phyloP scores from a whole-genome alignment of 2,797 vertebrate genomes.

The Ctenopoma multispine region DNA sequence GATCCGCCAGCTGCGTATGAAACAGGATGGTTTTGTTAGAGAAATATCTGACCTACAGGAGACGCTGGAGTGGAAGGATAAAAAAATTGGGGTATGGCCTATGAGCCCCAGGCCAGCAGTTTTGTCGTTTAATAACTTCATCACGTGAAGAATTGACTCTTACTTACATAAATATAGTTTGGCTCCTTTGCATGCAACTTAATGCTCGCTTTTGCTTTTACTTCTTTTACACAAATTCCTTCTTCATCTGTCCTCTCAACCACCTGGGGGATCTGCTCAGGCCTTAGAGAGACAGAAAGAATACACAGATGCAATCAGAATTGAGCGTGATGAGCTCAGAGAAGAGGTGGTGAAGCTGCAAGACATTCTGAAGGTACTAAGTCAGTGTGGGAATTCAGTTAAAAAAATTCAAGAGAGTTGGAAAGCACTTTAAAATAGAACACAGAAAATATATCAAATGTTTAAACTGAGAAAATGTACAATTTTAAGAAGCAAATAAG shows the following conservation, averaged over 20 bases:
- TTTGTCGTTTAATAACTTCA: background rate
- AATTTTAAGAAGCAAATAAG: too few relatives aligned
- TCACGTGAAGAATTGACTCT: constrained; percentile 4
- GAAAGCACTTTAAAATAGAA: too few relatives aligned
- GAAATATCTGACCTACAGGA: constrained; percentile 96
- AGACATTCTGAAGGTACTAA: constrained; percentile 93
- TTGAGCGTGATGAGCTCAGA: constrained; percentile 95
- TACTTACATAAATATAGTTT: constrained; percentile 1
- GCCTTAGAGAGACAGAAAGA: constrained; percentile 99
- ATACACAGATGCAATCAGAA: constrained; percentile 94
- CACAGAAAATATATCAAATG: too few relatives aligned
- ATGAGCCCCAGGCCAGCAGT: constrained; percentile 5
- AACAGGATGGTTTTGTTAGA: constrained; percentile 90
- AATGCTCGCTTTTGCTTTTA: constrained; percentile 32
- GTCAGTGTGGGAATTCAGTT: constrained; percentile 25
- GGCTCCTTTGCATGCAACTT: constrained; percentile 55
- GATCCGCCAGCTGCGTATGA: constrained; percentile 93
- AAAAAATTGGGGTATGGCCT: constrained; percentile 95
- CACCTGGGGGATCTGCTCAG: constrained; percentile 79
- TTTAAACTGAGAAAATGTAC: too few relatives aligned
- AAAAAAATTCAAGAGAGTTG: too few relatives aligned
- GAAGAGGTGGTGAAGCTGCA: constrained; percentile 93
- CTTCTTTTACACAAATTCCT: constrained; percentile 31
- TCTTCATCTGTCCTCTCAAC: constrained; percentile 39
- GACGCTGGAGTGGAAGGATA: constrained; percentile 99